Evolutionary conservation across 2,797 vertebrate species (phyloP).

Genomic region (Tangara arthus): DNA sequence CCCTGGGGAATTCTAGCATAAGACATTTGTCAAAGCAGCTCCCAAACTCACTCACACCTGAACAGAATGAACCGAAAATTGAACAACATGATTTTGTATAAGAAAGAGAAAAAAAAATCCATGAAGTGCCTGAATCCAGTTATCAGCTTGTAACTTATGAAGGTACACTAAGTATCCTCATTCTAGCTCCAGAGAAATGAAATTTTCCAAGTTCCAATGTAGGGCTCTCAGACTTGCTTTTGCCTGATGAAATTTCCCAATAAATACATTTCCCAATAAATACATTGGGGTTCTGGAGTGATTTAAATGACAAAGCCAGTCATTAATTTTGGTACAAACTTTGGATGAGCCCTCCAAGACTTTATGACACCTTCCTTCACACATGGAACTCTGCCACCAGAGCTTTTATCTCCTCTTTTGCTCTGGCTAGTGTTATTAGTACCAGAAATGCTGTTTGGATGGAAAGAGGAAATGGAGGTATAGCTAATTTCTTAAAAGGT

Average conservation of each 20-base stretch:
- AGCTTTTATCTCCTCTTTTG: constrained; percentile 62
- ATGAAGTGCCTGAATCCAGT: not conserved
- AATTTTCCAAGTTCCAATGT: not conserved
- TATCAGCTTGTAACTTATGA: not conserved
- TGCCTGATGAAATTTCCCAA: not conserved
- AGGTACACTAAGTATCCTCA: not conserved
- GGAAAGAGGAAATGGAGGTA: constrained; percentile 57
- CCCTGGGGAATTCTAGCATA: not conserved
- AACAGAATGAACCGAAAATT: not conserved
- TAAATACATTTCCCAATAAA: not conserved
- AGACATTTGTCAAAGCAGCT: not conserved
- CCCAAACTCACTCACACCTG: not conserved
- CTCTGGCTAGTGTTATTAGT: constrained; percentile 47
- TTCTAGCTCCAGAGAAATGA: not conserved
- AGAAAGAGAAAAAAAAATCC: not conserved
- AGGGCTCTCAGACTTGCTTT: not conserved
- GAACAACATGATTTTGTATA: not conserved
- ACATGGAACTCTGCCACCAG: constrained; percentile 61
- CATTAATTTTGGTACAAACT: constrained; percentile 40
- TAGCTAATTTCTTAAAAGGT: constrained; percentile 51
- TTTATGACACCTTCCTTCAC: constrained; percentile 60
- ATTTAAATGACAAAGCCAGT: constrained; percentile 8
- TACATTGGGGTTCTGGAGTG: not conserved
- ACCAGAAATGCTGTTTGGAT: constrained; percentile 53
- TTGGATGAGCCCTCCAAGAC: constrained; percentile 3